Base-by-base conservation (phyloP, 2,113 vertebrate species). In the Scalopus aquaticus region DNA sequence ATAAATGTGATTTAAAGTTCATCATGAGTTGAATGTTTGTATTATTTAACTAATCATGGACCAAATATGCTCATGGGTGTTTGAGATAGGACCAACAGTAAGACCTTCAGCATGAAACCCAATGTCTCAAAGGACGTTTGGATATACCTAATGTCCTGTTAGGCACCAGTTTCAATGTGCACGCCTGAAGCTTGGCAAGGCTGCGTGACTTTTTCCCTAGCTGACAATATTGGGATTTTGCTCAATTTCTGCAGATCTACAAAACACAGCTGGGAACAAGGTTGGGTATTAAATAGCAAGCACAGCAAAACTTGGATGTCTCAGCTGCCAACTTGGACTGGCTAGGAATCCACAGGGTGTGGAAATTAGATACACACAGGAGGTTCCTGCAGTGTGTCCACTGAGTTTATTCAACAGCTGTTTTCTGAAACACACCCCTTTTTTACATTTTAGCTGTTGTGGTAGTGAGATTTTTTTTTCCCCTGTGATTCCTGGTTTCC, bases 291-390 rank as follows among this genome's bases (percentile, higher is more conserved):
- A 73, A 90, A 65, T 37, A 60, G 73, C 85, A 56, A 92, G 77
- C 73, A 73, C 35, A 72, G 73, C 73, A 73, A 28, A 49, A 78
- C 72, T 64, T 67, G 88, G 35, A 26, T 49, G 46, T 44, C 77
- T 37, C 37, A 22, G 62, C 81, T 92, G 85, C 93, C 94, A 95
- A 39, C 72, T 37, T 46, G 46, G 46, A 87, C 87, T 80, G 91
- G 60, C 76, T 37, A 37, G 85, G 81, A 73, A 67, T 58, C 54
- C 88, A 84, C 60, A 6, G 56, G 49, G 60, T 65, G 8, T 90
- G 85, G 85, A 93, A 91, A 96, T 91, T 26, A 82, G 95, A 70
- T 54, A n/a, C 56, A 76, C 39, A 12, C 54, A 46, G 58, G n/a
- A 88, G 74, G 60, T n/a, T 54, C 69, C 83, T 5, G 17, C 44